phyloP scores from a whole-genome alignment of 1,140 invertebrate genomes.

The Plutomurus gul region DNA sequence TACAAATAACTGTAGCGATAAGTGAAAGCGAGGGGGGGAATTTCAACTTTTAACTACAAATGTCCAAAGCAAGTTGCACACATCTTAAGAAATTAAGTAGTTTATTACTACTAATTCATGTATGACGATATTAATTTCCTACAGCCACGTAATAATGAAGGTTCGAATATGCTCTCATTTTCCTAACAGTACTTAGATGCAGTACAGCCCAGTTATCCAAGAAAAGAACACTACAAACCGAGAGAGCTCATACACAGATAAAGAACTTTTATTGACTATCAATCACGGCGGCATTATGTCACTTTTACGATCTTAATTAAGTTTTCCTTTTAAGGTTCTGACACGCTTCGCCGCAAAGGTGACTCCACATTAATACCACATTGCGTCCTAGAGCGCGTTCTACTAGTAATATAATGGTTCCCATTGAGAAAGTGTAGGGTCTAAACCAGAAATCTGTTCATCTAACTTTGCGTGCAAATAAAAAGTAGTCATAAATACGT shows the following conservation, averaged over 20 bases:
- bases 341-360: slow-evolving; percentile 10
- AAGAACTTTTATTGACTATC: slow-evolving; percentile 34
- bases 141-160: too few relatives aligned
- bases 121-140: too few relatives aligned
- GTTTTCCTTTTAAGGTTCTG: slow-evolving; percentile 20
- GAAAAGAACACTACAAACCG: background rate
- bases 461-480: slow-evolving; percentile 6
- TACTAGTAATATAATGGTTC: background rate
- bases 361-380: background rate
- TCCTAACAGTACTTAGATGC: slow-evolving; percentile 69
- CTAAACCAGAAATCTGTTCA: background rate
- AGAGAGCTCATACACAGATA: background rate
- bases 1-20: too few relatives aligned
- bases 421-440: background rate
- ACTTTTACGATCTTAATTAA: slow-evolving; percentile 39
- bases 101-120: too few relatives aligned
- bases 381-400: background rate
- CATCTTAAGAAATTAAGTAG: too few relatives aligned
- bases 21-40: too few relatives aligned
- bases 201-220: slow-evolving; percentile 40
- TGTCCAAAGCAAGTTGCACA: too few relatives aligned
- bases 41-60: too few relatives aligned
- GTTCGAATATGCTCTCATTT: too few relatives aligned
- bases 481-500: slow-evolving; percentile 15
- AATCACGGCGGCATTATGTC: slow-evolving; percentile 34